Conservation (phyloP, 2,113 vertebrate genomes). For the Rafetus swinhoei region DNA sequence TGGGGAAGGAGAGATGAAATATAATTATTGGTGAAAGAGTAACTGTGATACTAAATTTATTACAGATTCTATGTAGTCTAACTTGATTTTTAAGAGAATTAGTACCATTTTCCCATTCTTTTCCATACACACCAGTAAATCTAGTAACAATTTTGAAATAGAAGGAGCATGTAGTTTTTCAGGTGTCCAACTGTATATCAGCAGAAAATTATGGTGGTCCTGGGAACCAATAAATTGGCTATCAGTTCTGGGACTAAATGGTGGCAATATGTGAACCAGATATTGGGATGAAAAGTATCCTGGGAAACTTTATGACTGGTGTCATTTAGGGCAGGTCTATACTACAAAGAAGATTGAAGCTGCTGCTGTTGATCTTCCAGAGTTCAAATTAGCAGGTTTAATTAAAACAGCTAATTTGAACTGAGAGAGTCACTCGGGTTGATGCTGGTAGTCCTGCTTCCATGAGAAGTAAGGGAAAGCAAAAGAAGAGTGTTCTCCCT, state of each 20-base stretch:
- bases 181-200: background rate
- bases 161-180: background rate
- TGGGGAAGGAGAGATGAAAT: background rate
- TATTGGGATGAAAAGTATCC: background rate
- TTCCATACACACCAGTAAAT: background rate
- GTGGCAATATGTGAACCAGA: background rate
- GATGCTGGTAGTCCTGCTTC: too few relatives aligned
- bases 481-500: too few relatives aligned
- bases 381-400: too few relatives aligned
- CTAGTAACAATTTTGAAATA: background rate
- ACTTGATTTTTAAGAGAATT: background rate
- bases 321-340: background rate
- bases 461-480: too few relatives aligned
- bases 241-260: background rate
- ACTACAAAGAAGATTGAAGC: too few relatives aligned
- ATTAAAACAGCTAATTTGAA: too few relatives aligned
- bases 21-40: background rate
- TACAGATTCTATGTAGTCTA: background rate
- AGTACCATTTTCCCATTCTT: background rate
- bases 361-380: too few relatives aligned
- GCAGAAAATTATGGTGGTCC: background rate
- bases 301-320: background rate
- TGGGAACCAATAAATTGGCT: rapidly evolving
- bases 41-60: rapidly evolving
- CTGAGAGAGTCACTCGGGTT: too few relatives aligned